Base-by-base conservation (phyloP, 35 echinoderm and acorn worm genomes). In the Hemicentrotus pulcherrimus region DNA sequence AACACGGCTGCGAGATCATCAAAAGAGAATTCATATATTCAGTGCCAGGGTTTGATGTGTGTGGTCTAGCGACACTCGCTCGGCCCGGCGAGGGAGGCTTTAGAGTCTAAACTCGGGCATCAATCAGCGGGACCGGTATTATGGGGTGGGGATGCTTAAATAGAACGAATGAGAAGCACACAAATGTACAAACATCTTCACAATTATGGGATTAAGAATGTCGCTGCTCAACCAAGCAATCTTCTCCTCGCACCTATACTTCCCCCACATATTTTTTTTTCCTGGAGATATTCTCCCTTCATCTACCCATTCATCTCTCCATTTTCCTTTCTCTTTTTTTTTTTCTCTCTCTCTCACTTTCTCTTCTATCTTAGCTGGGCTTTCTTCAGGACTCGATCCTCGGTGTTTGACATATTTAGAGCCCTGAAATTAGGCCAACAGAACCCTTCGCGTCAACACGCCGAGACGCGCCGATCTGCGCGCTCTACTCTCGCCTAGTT, bases 201-300 rank as follows among this genome's bases (percentile, higher is more conserved):
- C 91, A 93, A 93, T 93, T 93, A 93, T 93, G 48, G 91, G 91
- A 93, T 93, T 93, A 93, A 93, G 91, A 93, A 93, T 58, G 91
- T 93, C 91, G 91, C 46, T 47, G 91, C 46, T 93, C 91, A 16
- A 32, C 48, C 91, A 58, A 93, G 46, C 91, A 58, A 90, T 90
- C 46, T 58, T 50, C 91, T 93, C 48, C 91, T 93, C 91, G 48
- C 91, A 93, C 91, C 91, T 93, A 33, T 32, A 28, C 30, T 33
- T 31, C 91, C 48, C 88, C n/a, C 46, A 45, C 87, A 32, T 89
- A 24, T 89, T 33, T 70, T 89, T 88, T 89, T 89, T 89, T 89
- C 31, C 87, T 89, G 16, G 61, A 70, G 65, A 78, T 78, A 78
- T 78, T 45, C 88, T 90, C 46, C n/a, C 88, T 90, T 45, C 88